phyloP scores from a whole-genome alignment of 37 sponge, comb jelly and placozoan species.

The Mnemiopsis leidyi region DNA sequence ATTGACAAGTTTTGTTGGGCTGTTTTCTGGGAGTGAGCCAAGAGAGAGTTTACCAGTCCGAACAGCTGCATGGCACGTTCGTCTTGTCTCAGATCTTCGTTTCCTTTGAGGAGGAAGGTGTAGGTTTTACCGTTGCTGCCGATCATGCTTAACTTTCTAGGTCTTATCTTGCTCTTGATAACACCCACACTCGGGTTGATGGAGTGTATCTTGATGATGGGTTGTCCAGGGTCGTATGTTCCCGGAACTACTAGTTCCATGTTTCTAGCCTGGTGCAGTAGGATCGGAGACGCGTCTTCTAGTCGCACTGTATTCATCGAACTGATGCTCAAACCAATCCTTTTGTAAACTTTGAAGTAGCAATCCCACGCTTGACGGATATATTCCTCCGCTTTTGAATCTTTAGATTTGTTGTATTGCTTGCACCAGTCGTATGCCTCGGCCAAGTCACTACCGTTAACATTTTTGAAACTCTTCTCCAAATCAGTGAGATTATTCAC shows the following conservation, averaged over 20 bases:
- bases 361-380: constrained; percentile 95
- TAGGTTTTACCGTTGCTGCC: constrained; percentile 92
- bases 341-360: constrained; percentile 94
- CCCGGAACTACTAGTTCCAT: constrained; percentile 94
- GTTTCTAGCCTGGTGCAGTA: constrained; percentile 75
- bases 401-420: constrained; percentile 74
- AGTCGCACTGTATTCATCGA: constrained; percentile 88
- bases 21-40: constrained; percentile 84
- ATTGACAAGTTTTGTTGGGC: constrained; percentile 90
- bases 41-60: constrained; percentile 94
- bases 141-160: constrained; percentile 89
- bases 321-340: constrained; percentile 68
- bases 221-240: constrained; percentile 86
- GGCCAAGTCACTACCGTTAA: constrained; percentile 87
- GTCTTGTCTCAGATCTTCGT: constrained; percentile 96
- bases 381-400: constrained; percentile 75
- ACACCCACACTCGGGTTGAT: constrained; percentile 81
- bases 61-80: constrained; percentile 99
- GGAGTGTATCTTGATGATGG: constrained; percentile 81
- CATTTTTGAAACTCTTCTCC: constrained; percentile 68
- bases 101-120: constrained; percentile 95
- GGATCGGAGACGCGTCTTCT: constrained; percentile 92
- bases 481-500: constrained; percentile 86
- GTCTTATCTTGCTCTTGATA: constrained; percentile 94
- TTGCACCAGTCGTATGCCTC: constrained; percentile 97